Conservation (phyloP, 2,113 vertebrate genomes). For the Montifringilla adamsi region DNA sequence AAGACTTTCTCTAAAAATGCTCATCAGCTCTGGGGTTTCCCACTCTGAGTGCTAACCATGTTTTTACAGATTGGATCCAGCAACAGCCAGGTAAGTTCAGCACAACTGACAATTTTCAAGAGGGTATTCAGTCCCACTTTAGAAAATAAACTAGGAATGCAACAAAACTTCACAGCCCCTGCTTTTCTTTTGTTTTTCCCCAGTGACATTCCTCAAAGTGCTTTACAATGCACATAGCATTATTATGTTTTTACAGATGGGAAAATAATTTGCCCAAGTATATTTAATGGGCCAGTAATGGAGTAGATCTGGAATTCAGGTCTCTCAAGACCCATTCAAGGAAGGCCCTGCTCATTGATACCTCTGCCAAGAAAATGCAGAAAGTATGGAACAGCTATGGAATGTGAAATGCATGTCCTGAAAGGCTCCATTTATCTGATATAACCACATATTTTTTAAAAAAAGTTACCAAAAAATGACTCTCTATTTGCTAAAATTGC, state of each 20-base stretch:
- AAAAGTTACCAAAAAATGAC: background rate
- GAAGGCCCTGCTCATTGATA: background rate
- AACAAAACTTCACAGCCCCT: background rate
- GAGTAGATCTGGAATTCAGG: background rate
- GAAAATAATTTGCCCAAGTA: background rate
- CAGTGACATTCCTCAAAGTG: background rate
- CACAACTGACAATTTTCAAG: background rate
- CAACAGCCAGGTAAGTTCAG: background rate
- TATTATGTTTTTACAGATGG: background rate
- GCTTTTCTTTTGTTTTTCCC: background rate
- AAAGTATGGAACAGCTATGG: background rate
- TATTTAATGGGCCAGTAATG: background rate
- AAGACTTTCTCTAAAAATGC: background rate
- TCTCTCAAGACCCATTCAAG: background rate
- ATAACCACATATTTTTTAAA: background rate
- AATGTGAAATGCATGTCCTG: background rate
- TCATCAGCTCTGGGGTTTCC: background rate
- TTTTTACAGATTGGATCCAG: background rate
- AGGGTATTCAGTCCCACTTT: background rate
- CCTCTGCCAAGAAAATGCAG: background rate
- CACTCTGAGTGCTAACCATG: background rate
- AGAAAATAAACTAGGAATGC: background rate
- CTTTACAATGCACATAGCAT: background rate
- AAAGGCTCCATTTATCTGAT: background rate
- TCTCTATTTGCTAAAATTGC: background rate